These are phyloP conservation scores for Pollenia labialis DNA, from an alignment of 2,888 invertebrate genomes.

Conservation along the genomic window DNA sequence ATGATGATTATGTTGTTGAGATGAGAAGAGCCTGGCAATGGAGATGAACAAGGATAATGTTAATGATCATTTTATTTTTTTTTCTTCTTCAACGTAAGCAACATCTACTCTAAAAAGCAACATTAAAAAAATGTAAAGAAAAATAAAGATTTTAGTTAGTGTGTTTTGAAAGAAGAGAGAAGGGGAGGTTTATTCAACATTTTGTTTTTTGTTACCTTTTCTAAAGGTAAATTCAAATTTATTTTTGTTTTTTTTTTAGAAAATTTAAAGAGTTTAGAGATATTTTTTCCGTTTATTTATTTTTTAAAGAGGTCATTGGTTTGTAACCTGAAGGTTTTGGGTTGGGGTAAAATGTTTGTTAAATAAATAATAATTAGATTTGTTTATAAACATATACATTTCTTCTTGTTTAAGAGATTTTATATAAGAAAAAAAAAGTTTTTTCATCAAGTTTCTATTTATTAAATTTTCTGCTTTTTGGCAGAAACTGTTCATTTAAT, in stretches of 20 bases:
- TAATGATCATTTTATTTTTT: conserved; percentile 42
- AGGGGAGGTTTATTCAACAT: not conserved
- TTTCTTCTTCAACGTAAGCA: conserved; percentile 30
- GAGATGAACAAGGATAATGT: conserved; percentile 40
- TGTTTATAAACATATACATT: not conserved
- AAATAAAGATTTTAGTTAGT: conserved; percentile 7
- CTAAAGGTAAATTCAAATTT: conserved; percentile 13
- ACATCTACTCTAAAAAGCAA: conserved; percentile 7
- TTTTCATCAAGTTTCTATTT: not conserved
- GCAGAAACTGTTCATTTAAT: conserved; percentile 48
- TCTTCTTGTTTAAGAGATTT: not conserved
- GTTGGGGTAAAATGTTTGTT: not conserved
- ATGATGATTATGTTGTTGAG: conserved; percentile 20
- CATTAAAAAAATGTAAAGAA: conserved; percentile 31
- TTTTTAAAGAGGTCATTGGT: conserved; percentile 55
- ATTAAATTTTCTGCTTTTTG: conserved; percentile 52
- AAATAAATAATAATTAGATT: conserved; percentile 50
- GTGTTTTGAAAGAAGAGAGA: not conserved
- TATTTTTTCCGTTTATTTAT: not conserved
- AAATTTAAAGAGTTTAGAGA: not conserved
- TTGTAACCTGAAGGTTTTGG: conserved; percentile 1
- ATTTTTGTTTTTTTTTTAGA: not conserved
- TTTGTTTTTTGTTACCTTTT: conserved; percentile 16
- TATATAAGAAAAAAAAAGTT: not conserved
- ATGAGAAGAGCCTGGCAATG: conserved; percentile 6